Evolutionary conservation across 2,113 vertebrate genomes (phyloP), one percentile per base, ranked within the genome.

Genomic region (Leptobrachium leishanense): DNA sequence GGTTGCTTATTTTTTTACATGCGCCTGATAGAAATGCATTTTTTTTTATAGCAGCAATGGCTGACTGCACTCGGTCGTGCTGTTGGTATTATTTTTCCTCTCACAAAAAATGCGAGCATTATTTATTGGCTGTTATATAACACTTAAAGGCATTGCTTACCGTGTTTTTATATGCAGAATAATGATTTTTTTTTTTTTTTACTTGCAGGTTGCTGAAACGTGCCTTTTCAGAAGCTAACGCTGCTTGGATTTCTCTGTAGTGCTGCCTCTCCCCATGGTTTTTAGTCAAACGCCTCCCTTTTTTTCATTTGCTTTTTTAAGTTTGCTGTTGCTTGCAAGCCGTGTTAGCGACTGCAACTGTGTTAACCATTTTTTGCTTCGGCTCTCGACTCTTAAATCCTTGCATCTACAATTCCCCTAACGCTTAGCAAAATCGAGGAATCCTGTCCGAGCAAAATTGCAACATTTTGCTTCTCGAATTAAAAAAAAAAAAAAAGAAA

Each of bases 131-230:
- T 73, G 74, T 42, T n/a, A 39, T 65, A 44, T 12, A 80, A 84
- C 66, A 59, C 74, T 87, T 78, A 69, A 67, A 75, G 50, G 50
- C n/a, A 68, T 80, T 75, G 63, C 75, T 82, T 31, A 31, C 20
- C 20, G 20, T 31, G 80, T 84, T 79, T 70, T 84, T 81, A 68
- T 54, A 15, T 15, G 6, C 90, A 92, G 86, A 91, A 87, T 84
- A 82, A 85, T 90, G 85, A 91, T 85, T 90, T 85, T 86, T 92
- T 88, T 85, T 90, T 83, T 89, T 85, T 88, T 90, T 88, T 87
- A 85, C 86, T 89, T 85, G 82, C 91, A 94, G 93, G 91, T 93
- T 89, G 90, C 89, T 93, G 92, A 90, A 91, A 92, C 92, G 91
- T 92, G 91, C 90, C 89, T 93, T 93, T 90, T 86, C 86, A 90